Base-by-base conservation (phyloP, 1,140 invertebrate genomes). In the Sogatella furcifera region DNA sequence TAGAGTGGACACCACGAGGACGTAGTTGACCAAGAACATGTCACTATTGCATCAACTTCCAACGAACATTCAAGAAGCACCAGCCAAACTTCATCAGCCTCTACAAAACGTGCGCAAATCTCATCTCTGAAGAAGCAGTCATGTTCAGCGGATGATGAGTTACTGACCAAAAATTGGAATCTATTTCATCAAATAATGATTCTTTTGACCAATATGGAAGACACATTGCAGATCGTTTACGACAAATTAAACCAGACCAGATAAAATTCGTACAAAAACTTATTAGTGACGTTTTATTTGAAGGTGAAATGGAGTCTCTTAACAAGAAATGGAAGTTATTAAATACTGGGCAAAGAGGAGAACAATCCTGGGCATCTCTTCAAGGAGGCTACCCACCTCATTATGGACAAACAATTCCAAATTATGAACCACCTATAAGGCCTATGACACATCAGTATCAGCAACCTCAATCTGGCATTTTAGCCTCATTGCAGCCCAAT, bases 201-300 rank as follows among this genome's bases (percentile, higher is more conserved):
- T n/a, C 57, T 21, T 53, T 28, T 49, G 59, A 63, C 49, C 46
- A 41, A 43, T 63, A 54, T 41, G 59, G 59, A 13, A 63, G 60
- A 63, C 62, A 63, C 24, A 28, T 28, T 6, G 6, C 24, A 28
- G 24, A 28, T 28, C 24, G 24, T 28, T 28, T 54, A 41, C 54
- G 22, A 52, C 59, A 19, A 54, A 63, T 42, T 53, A 52, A 55
- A 24, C 60, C n/a, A 38, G 62, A 38, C 24, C 62, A 63, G 15
- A 52, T 34, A 13, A 63, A 34, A 58, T 62, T 63, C 55, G 58
- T 49, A 17, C 49, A 63, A 44, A 63, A 63, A 61, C 22, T 63
- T 14, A 60, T 63, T 19, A 34, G 11, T 8, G 52, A 63, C 49
- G 62, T 61, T 46, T 42, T 63, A 52, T 63, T 63, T 55, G 49